Conservation (phyloP, 2,888 invertebrate species). For the Pristionchus arcanus region DNA sequence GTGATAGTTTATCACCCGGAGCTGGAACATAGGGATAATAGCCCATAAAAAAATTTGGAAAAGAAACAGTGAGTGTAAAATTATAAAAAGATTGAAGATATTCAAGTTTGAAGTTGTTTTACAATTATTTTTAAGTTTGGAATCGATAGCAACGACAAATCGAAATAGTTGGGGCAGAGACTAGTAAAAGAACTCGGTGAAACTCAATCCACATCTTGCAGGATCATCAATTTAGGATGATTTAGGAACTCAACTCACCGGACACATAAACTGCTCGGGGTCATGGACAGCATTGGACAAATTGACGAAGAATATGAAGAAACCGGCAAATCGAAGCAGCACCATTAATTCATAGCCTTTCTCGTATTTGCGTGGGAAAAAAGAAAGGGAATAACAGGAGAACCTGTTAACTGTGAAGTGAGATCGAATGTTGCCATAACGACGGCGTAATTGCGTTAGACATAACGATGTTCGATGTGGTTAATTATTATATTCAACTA, state of each 20-base stretch:
- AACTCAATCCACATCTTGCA: too few relatives aligned
- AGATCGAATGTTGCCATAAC: background rate
- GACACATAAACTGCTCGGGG: slow-evolving; percentile 42
- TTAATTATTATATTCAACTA: background rate
- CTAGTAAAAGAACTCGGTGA: too few relatives aligned
- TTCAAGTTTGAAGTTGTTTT: too few relatives aligned
- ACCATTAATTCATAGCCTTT: background rate
- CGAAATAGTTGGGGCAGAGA: too few relatives aligned
- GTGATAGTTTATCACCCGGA: slow-evolving; percentile 80
- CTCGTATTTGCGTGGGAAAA: background rate
- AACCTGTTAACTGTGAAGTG: background rate
- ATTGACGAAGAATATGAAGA: background rate
- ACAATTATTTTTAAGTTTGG: too few relatives aligned
- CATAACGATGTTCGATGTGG: background rate
- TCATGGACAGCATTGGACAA: background rate
- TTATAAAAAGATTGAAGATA: too few relatives aligned
- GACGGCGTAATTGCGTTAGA: background rate
- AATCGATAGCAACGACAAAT: too few relatives aligned
- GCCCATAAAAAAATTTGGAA: background rate
- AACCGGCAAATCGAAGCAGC: background rate
- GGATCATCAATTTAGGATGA: too few relatives aligned
- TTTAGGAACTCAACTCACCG: background rate
- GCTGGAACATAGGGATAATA: slow-evolving; percentile 63
- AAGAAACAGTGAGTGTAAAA: too few relatives aligned
- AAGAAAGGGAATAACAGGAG: background rate